Percentiles rank a stretch among this genome's conserved stretches.
Conservation (phyloP, 2,113 vertebrate genomes). For the Zosterops lateralis region DNA sequence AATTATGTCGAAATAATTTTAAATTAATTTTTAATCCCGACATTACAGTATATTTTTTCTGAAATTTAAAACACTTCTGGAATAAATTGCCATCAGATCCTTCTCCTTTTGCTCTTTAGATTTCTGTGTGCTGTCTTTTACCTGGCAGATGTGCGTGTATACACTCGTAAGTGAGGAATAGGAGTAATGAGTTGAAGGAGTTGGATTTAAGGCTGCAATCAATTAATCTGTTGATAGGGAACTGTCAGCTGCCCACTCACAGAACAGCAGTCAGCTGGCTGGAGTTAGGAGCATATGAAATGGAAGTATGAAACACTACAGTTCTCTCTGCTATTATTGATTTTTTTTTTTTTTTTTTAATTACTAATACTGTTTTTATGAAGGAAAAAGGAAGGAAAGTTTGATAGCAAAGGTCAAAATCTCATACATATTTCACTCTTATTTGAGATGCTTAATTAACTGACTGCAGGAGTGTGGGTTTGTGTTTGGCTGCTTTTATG, state of each 20-base stretch:
- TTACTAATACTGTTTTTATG: not conserved
- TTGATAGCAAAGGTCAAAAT: not conserved
- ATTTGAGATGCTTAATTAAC: not conserved
- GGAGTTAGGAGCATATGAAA: not conserved
- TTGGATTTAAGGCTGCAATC: slow-evolving; percentile 19
- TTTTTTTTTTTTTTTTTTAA: too few species aligned
- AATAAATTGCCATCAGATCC: not conserved
- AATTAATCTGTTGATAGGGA: slow-evolving; percentile 39
- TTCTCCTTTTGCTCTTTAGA: not conserved
- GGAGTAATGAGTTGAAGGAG: not conserved
- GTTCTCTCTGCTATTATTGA: accelerated
- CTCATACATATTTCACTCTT: not conserved
- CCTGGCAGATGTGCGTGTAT: not conserved
- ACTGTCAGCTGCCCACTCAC: not conserved
- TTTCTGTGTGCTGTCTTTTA: not conserved
- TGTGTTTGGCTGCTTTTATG: not conserved
- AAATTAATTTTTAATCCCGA: not conserved
- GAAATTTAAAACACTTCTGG: not conserved
- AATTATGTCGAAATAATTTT: not conserved
- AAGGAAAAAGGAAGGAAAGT: not conserved
- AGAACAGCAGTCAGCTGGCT: not conserved
- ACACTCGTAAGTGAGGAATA: not conserved
- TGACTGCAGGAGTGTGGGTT: not conserved
- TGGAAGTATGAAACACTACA: not conserved
- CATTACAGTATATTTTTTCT: not conserved